Evolutionary conservation across 2,797 vertebrate genomes (phyloP).

Genomic region (Tangara arthus): DNA sequence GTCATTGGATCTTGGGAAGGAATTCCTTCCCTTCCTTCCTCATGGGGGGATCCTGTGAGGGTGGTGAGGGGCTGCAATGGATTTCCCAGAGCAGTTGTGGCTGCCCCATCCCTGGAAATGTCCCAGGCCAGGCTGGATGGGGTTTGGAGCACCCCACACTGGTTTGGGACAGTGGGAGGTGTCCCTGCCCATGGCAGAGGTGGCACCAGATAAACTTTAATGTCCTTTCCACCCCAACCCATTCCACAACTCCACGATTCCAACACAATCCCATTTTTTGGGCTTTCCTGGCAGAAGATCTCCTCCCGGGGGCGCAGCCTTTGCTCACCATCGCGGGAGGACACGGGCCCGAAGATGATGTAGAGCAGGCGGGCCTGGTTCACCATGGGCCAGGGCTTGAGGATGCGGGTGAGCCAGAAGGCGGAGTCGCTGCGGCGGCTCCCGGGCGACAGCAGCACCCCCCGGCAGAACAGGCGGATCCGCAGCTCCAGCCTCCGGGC

Average conservation of each 20-base stretch:
- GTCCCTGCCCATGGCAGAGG: neutral
- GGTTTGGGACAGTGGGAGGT: rapidly evolving
- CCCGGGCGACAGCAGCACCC: conserved; percentile 84
- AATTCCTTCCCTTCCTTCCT: too few species aligned
- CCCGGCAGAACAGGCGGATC: conserved; percentile 84
- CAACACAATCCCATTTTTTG: neutral
- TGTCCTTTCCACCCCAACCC: rapidly evolving
- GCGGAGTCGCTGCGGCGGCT: conserved; percentile 71
- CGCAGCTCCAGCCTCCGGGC: conserved; percentile 79
- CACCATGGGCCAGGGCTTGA: conserved; percentile 90
- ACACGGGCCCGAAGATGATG: conserved; percentile 87
- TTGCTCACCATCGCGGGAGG: conserved; percentile 75
- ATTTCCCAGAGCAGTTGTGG: neutral
- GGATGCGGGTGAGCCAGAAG: conserved; percentile 86
- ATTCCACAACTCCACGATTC: rapidly evolving
- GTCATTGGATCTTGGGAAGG: too few species aligned
- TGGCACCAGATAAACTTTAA: rapidly evolving
- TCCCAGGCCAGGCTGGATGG: rapidly evolving
- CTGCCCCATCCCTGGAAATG: neutral
- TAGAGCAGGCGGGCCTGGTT: conserved; percentile 88
- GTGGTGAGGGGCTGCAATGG: neutral
- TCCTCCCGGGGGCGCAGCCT: neutral
- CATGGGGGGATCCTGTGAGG: neutral
- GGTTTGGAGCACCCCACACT: neutral
- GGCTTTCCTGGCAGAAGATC: neutral